Base-by-base conservation (phyloP, 2,888 invertebrate species). In the Emmelina monodactyla region DNA sequence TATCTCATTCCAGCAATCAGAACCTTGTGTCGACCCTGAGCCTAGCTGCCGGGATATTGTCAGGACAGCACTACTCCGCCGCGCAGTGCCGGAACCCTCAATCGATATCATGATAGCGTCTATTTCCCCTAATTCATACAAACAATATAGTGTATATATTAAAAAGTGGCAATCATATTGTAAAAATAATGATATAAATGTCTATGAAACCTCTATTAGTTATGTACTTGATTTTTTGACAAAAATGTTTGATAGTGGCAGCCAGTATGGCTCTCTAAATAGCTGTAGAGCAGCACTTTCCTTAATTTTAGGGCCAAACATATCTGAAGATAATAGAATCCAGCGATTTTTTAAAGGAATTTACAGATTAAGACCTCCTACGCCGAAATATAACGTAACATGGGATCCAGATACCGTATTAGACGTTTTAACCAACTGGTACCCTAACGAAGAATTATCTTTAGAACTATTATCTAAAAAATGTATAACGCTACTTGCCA, bases 331-430 rank as follows among this genome's bases (percentile, higher is more conserved):
- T 34, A 13, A 22, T 14, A 22, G 16, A 28, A 37, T 44, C 7
- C 35, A 37, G 25, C 32, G 40, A 15, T 44, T 44, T 19, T 16
- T 41, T 14, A 38, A 35, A 7, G 44, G 40, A 6, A 19, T 39
- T 10, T 44, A 14, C 35, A 38, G 28, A 22, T 12, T 35, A 13
- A 33, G 33, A 16, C 25, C 38, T 4, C 22, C 35, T 7, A 5
- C 9, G 3, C 40, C 41, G 9, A 40, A 34, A 32, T 44, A 57
- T 38, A 40, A 53, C 16, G 14, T 14, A 6, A 33, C 33, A 1
- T 58, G 58, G 55, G 46, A 61, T 31, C 50, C 53, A 5, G 5
- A 28, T 6, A 29, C 39, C 9, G 46, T 42, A 14, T 31, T 40
- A 15, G 37, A 39, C 7, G 41, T 39, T 30, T 11, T 37, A 22